Percentiles rank a stretch among this genome's conserved stretches.
Evolutionary conservation across 1,140 invertebrate genomes (phyloP).

Genomic region (Hermatobates lingyangjiaoensis): DNA sequence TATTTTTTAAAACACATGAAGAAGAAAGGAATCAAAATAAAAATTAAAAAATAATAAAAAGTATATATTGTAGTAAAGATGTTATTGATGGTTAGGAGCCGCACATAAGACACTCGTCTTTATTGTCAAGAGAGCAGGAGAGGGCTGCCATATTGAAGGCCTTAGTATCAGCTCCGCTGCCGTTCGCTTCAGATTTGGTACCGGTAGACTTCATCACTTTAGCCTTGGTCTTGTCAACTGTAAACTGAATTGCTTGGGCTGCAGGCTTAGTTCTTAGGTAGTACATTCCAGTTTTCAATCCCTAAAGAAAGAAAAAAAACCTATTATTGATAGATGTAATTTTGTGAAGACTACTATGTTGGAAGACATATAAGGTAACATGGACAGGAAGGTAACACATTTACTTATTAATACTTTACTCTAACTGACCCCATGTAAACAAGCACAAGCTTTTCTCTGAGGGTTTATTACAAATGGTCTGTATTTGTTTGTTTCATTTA

Average conservation of each 20-base stretch:
- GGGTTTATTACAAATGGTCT: too few relatives aligned
- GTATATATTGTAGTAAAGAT: neutral
- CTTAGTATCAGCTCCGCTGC: conserved; percentile 16
- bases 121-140: conserved; percentile 74
- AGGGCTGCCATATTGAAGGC: conserved; percentile 48
- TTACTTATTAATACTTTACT: too few relatives aligned
- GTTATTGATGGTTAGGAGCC: conserved; percentile 31
- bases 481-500: too few relatives aligned
- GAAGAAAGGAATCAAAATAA: too few relatives aligned
- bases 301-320: conserved; percentile 29
- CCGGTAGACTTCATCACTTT: neutral
- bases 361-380: conserved; percentile 2
- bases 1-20: too few relatives aligned
- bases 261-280: conserved; percentile 93
- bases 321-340: neutral
- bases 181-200: conserved; percentile 13
- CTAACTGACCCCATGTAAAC: too few relatives aligned
- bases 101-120: conserved; percentile 73
- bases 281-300: conserved; percentile 98
- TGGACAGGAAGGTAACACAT: neutral
- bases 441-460: too few relatives aligned
- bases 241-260: conserved; percentile 91
- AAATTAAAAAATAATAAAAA: neutral
- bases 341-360: conserved; percentile 7
- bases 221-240: conserved; percentile 75